Conservation (phyloP, 2,797 vertebrate genomes). For the Channallabes apus region DNA sequence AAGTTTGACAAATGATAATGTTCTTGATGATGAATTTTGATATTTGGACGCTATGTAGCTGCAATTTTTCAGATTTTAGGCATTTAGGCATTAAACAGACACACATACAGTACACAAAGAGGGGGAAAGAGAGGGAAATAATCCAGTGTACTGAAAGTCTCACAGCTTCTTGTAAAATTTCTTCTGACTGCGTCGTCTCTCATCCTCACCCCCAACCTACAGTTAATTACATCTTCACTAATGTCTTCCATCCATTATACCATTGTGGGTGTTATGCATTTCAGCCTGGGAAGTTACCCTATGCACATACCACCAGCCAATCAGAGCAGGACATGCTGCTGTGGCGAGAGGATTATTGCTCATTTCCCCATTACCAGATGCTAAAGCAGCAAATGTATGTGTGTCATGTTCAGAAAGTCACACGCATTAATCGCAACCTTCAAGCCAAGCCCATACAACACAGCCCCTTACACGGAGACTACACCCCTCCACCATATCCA, state of each 20-base stretch:
- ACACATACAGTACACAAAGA: neutral
- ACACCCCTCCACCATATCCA: neutral
- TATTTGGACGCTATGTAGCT: neutral
- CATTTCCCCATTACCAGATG: neutral
- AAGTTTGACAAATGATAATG: neutral
- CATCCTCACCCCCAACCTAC: neutral
- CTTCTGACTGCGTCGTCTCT: neutral
- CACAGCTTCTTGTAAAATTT: neutral
- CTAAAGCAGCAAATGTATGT: neutral
- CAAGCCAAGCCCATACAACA: neutral
- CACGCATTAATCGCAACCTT: neutral
- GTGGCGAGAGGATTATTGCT: neutral
- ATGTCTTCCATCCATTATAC: conserved; percentile 11
- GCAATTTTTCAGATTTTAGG: neutral
- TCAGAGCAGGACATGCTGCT: neutral
- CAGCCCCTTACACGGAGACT: neutral
- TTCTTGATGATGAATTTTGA: neutral
- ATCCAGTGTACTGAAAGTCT: neutral
- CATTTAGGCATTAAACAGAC: neutral
- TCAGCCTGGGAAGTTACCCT: neutral
- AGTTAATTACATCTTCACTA: conserved; percentile 7
- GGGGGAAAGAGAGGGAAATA: neutral
- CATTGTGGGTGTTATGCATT: neutral
- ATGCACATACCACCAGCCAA: neutral
- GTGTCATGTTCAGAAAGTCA: neutral